phyloP scores from a whole-genome alignment of 2,797 vertebrate species.

The Rousettus madagascariensis region DNA sequence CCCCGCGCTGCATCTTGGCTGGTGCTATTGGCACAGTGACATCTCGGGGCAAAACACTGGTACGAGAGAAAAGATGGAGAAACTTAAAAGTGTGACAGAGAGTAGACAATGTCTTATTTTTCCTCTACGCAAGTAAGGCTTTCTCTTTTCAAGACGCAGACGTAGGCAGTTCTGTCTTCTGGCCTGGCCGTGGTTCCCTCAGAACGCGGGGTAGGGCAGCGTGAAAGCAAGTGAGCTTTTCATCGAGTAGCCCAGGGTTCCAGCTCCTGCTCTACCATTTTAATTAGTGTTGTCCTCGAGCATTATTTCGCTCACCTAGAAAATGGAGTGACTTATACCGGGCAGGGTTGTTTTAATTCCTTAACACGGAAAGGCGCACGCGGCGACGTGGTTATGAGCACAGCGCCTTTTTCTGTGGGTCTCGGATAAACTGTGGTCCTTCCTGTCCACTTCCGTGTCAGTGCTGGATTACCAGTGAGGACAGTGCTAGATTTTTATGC shows the following conservation, averaged over 20 bases:
- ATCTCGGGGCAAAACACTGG: neutral
- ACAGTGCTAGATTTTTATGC: neutral
- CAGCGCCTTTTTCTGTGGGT: neutral
- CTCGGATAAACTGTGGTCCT: neutral
- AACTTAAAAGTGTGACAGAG: neutral
- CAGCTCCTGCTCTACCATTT: neutral
- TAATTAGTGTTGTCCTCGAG: neutral
- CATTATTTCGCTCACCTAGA: neutral
- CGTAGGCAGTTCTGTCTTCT: neutral
- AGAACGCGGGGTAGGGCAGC: neutral
- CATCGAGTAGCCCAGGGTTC: neutral
- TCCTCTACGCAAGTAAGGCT: neutral
- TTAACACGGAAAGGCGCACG: neutral
- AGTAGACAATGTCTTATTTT: neutral
- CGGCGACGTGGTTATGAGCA: neutral
- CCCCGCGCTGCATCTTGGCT: neutral
- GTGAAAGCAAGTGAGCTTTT: constrained; percentile 2
- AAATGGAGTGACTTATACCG: neutral
- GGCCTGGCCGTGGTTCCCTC: neutral
- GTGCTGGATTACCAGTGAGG: neutral
- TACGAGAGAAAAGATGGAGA: neutral
- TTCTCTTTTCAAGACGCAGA: neutral
- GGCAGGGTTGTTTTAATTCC: neutral
- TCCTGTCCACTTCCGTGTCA: fast-evolving
- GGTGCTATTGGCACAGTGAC: neutral